Percentiles rank a stretch among this genome's conserved stretches.
Evolutionary conservation across 2,888 invertebrate species (phyloP).

Genomic region (Amblyjoppa fuscipennis): DNA sequence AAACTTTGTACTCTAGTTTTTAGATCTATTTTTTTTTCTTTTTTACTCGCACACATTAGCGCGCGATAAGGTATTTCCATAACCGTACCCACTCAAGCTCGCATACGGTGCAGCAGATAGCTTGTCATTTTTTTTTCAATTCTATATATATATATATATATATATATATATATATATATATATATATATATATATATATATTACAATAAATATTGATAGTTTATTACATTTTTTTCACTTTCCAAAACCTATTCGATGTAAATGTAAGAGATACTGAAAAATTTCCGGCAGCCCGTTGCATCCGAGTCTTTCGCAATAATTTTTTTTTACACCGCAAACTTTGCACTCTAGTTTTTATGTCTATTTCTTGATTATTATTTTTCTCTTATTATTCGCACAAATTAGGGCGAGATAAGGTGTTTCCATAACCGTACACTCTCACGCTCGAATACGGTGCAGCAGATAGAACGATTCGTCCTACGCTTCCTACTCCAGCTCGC

Average conservation of each 20-base stretch:
- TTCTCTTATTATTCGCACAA: constrained; percentile 7
- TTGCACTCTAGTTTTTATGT: constrained; percentile 1
- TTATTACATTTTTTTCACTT: no score
- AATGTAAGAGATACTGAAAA: no score
- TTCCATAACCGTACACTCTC: constrained; percentile 2
- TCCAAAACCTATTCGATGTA: no score
- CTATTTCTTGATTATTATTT: neutral
- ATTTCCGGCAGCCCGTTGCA: neutral
- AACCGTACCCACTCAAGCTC: neutral
- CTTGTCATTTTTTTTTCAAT: neutral
- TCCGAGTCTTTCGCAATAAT: neutral
- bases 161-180: no score
- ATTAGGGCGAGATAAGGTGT: constrained; percentile 21
- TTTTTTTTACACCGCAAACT: neutral
- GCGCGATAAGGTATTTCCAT: constrained; percentile 3
- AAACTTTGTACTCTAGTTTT: constrained; percentile 14
- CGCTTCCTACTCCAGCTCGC: constrained; percentile 1
- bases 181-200: no score
- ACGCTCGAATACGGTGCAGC: neutral
- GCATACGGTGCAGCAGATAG: neutral
- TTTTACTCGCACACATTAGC: constrained; percentile 19
- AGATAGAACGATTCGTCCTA: constrained; percentile 6
- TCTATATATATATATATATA: neutral
- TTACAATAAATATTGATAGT: no score
- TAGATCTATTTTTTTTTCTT: neutral